These are phyloP conservation scores for Pristionchus mayeri DNA, from an alignment of 2,888 invertebrate species.

Conservation along the genomic window DNA sequence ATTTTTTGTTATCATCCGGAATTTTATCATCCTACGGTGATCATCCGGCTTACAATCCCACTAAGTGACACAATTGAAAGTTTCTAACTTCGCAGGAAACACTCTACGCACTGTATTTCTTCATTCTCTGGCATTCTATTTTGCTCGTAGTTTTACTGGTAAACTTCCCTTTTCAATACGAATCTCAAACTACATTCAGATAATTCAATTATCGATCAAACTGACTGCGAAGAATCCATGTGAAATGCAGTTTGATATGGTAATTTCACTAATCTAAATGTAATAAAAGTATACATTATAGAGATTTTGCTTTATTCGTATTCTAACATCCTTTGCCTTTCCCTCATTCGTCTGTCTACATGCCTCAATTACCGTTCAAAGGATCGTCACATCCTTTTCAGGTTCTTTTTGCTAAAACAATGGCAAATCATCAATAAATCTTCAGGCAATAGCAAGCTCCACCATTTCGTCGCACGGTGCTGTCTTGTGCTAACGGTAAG, in stretches of 20 bases:
- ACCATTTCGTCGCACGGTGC: background rate
- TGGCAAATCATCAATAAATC: background rate
- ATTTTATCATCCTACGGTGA: too few species aligned
- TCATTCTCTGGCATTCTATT: background rate
- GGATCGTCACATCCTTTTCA: background rate
- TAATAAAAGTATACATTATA: background rate
- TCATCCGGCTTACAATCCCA: too few species aligned
- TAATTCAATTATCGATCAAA: background rate
- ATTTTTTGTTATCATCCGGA: too few species aligned
- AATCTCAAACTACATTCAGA: background rate
- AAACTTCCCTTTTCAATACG: background rate
- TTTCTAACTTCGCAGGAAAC: background rate
- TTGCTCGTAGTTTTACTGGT: background rate
- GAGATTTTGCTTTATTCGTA: background rate
- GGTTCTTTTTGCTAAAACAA: background rate
- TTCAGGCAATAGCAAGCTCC: background rate
- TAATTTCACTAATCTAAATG: background rate
- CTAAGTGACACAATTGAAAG: too few species aligned
- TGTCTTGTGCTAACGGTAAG: background rate
- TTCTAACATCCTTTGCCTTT: background rate
- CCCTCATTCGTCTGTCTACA: background rate
- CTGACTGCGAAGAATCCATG: background rate
- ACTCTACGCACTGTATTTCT: constrained; percentile 3
- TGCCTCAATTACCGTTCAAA: background rate
- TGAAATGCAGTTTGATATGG: background rate